Evolutionary conservation across 1,140 invertebrate species (phyloP), one percentile per base, ranked within the genome.

Genomic region (Calephelis virginiensis): DNA sequence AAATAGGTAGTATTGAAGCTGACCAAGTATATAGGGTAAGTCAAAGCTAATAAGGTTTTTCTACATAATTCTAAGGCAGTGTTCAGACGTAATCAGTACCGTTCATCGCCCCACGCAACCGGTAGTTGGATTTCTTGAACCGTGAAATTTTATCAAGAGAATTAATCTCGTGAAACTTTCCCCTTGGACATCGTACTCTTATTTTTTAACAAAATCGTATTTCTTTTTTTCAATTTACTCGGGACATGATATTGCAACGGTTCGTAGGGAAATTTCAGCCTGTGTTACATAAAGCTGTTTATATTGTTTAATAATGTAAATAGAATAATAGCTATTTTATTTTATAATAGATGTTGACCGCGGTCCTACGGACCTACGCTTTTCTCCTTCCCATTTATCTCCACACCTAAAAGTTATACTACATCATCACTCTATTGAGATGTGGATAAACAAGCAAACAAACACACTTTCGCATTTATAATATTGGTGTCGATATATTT

Each of bases 81-180:
- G 61, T 70, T 72, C 70, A 81, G 77, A 81, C 75, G 78, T 88
- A 90, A 88, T 90, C 88, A 88, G 86, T 88, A 86, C 79, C 86
- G 85, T 81, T 86, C 82, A 90, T 88, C 86, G 88, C 85, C 86
- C 85, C 80, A 90, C 86, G 86, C 86, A 89, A 89, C 86, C 85
- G 85, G 86, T 90, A 90, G 86, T 87, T 89, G 83, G 84, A 89
- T 90, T 89, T 90, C 85, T 89, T 86, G 81, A 90, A 88, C 86
- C 84, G 85, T 90, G 85, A 90, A 90, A 90, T 90, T 88, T 89
- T 90, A 90, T 90, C 88, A 89, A 88, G 84, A 86, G 85, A 88
- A 90, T 89, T 90, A 89, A 89, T 90, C 88, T 89, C 78, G 72
- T 74, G 77, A 85, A 89, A 88, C 78, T 89, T 89, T 88, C 80